Conservation (phyloP, 2,797 vertebrate species). For the Hybognathus amarus region DNA sequence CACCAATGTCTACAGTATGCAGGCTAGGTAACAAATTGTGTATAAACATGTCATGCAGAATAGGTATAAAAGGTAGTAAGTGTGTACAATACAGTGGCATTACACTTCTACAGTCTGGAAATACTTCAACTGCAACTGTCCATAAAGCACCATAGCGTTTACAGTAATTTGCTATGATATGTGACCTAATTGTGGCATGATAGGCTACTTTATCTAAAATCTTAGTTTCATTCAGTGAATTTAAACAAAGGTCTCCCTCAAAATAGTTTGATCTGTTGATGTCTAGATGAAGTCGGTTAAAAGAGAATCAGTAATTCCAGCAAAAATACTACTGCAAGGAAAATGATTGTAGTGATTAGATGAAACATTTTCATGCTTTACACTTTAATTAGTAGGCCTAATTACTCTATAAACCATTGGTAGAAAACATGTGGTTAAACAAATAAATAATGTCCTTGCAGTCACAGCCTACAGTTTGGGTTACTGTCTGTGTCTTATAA, state of each 20-base stretch:
- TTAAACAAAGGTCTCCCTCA: constrained; percentile 42
- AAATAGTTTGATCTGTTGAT: constrained; percentile 1
- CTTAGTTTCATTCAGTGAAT: constrained; percentile 18
- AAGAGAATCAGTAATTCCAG: not conserved
- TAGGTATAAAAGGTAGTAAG: constrained; percentile 22
- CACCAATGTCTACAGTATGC: constrained; percentile 12
- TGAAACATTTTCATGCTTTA: not conserved
- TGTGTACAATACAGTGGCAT: not conserved
- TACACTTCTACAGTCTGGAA: constrained; percentile 14
- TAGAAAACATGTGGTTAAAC: not conserved
- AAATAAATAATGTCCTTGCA: not conserved
- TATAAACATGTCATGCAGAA: not conserved
- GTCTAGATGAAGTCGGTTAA: constrained; percentile 23
- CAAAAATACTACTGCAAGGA: not conserved
- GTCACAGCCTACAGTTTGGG: not conserved
- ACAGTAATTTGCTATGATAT: constrained; percentile 19
- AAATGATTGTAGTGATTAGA: not conserved
- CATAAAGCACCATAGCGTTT: constrained; percentile 30
- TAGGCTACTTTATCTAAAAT: constrained; percentile 41
- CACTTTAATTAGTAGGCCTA: not conserved
- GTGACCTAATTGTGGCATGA: constrained; percentile 2
- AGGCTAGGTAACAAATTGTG: constrained; percentile 43
- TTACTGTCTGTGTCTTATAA: not conserved
- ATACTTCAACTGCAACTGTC: not conserved
- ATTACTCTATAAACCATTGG: not conserved